phyloP scores from a whole-genome alignment of 2,888 invertebrate genomes.

The Pseudococcus viburni region DNA sequence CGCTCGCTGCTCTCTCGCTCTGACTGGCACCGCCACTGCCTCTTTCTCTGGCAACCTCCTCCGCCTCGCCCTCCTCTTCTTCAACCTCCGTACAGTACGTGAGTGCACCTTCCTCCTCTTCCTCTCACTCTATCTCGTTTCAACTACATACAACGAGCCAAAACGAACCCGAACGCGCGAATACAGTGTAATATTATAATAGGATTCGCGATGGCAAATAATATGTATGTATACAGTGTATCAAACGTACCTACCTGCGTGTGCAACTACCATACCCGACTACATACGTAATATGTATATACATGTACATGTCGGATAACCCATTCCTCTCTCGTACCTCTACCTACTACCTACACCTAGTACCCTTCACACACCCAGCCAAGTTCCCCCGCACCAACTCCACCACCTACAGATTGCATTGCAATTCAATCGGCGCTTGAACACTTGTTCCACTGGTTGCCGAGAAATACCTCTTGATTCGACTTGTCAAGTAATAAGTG shows the following conservation, averaged over 20 bases:
- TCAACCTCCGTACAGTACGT: neutral
- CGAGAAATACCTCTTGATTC: neutral
- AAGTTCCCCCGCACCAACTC: neutral
- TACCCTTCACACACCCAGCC: slow-evolving; percentile 7
- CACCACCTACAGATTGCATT: neutral
- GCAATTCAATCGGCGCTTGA: slow-evolving; percentile 24
- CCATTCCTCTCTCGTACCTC: neutral
- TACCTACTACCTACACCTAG: neutral
- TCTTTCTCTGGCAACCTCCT: neutral
- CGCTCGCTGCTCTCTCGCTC: neutral
- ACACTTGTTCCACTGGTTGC: neutral
- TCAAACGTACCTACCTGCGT: slow-evolving; percentile 23
- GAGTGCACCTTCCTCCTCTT: slow-evolving; percentile 33
- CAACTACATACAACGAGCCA: slow-evolving; percentile 13
- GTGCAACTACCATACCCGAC: slow-evolving; percentile 21
- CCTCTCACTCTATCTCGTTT: neutral
- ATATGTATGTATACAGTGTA: slow-evolving; percentile 19
- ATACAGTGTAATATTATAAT: slow-evolving; percentile 39
- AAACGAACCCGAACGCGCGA: slow-evolving; percentile 11
- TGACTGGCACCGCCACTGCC: neutral
- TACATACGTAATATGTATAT: neutral
- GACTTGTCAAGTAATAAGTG: neutral
- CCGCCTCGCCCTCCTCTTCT: neutral
- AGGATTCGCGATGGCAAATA: slow-evolving; percentile 39
- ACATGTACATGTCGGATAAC: neutral